Base-by-base conservation (phyloP, 2,888 invertebrate genomes). In the Tachystola acroxantha region DNA sequence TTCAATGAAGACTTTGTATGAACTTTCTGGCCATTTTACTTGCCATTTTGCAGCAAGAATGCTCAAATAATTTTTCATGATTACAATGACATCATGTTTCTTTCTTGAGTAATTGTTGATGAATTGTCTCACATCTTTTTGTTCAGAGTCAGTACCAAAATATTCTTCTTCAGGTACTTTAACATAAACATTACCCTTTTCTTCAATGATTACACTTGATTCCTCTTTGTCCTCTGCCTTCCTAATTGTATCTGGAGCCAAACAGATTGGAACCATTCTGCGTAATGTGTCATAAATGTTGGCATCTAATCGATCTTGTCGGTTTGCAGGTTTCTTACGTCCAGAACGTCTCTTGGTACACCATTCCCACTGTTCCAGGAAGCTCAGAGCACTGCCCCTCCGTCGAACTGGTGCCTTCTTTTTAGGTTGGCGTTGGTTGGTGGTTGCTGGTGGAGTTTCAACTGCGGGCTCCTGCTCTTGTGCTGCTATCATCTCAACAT, bases 301-400 rank as follows among this genome's bases (percentile, higher is more conserved):
- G 47, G 91, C 89, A 65, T 90, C 90, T 50, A 84, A 74, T 43
- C 87, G 88, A 22, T 86, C 87, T 60, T 90, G 89, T 39, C 88
- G 85, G 48, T 88, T 89, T 34, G 79, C 82, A 3, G 88, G 65
- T 63, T 84, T 86, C 38, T 85, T 88, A n/a, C 84, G 62, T 0
- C 76, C 75, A 7, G 89, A 87, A 43, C 88, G 85, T 11, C 90
- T 64, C 50, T 89, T 91, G 35, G 88, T 77, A 51, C 93, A 93
- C 93, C 94, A 94, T 34, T 93, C 92, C 93, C 94, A 93, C 50
- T 92, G 92, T 53, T 93, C 91, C 12, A 94, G 70, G 50, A 91
- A 91, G 32, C 91, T 91, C 9, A 94, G 75, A 19, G 92, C 91
- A 70, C 93, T 93, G 25, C 94, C 90, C 42, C 93, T 84, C n/a